phyloP scores from a whole-genome alignment of 2,797 vertebrate genomes.

The Spinus olivaceus region DNA sequence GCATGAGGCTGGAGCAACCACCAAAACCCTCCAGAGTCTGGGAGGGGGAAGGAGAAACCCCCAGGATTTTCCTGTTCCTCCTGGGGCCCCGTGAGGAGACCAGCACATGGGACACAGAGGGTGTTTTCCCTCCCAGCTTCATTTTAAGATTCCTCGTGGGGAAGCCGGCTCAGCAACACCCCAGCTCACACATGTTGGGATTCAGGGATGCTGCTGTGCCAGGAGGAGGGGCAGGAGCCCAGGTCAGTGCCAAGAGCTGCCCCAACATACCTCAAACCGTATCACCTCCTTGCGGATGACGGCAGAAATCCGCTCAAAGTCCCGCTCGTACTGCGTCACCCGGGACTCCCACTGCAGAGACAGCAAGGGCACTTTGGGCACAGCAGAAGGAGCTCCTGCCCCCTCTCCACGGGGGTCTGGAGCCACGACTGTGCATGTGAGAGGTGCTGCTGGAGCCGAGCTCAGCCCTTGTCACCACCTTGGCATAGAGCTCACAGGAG shows the following conservation, averaged over 20 bases:
- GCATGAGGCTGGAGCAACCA: neutral
- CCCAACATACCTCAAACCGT: slow-evolving; percentile 86
- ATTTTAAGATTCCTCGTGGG: accelerated
- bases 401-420: neutral
- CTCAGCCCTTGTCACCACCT: neutral
- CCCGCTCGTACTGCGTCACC: slow-evolving; percentile 92
- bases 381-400: neutral
- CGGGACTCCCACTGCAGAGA: slow-evolving; percentile 90
- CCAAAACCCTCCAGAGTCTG: neutral
- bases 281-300: slow-evolving; percentile 93
- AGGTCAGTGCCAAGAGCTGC: neutral
- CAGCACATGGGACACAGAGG: neutral
- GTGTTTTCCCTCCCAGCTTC: neutral
- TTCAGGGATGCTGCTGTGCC: neutral
- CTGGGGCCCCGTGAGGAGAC: accelerated
- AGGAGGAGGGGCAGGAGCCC: neutral
- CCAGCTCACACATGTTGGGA: accelerated
- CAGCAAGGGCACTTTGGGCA: neutral
- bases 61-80: neutral
- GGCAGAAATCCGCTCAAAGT: slow-evolving; percentile 91
- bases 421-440: accelerated
- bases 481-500: accelerated
- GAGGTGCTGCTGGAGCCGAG: neutral
- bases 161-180: accelerated
- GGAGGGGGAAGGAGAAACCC: neutral